Evolutionary conservation across 2,888 invertebrate genomes (phyloP), one percentile per base, ranked within the genome.

Genomic region (Ommatoiulus sabulosus): DNA sequence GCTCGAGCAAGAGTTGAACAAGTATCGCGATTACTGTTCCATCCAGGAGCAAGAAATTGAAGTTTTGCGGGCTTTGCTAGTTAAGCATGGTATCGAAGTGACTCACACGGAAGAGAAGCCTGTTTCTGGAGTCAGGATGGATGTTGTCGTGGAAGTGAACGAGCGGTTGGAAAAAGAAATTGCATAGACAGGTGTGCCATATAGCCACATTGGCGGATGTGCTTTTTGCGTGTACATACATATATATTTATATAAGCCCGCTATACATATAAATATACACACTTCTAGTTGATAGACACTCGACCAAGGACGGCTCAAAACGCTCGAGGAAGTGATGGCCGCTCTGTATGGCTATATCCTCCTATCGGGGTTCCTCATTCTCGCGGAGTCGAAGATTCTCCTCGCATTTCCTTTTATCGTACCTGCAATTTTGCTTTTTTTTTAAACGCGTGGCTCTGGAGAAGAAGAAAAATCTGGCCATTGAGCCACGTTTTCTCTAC

Each of bases 41-140:
- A 91, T 92, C 44, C 92, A 92, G 90, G 92, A 93, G 89, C 90
- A 91, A 48, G 92, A 93, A 89, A 93, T 93, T 43, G 92, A 92
- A 89, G 90, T 90, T 12, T 90, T 93, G 24, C 91, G 92, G 46
- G 91, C 91, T 7, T 90, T 93, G 24, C 91, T 93, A 4, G 90
- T 91, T 17, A 92, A 92, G 89, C 92, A 93, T 89, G 92, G 91
- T 4, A 92, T 93, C 6, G 89, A 89, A 46, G 48, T 87, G 24
- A 20, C 86, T 17, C 63, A 72, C 44, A 12, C 86, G 17, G 86
- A 89, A 15, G 85, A 86, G 84, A 44, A n/a, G 43, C 88, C 88
- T 3, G 57, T 88, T 24, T 88, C 88, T 5, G 84, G 88, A 6
- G 46, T 88, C 46, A 46, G 63, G 20, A 87, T 89, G 89, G 87